Conservation (phyloP, 2,113 vertebrate species). For the Epinephelus lanceolatus region DNA sequence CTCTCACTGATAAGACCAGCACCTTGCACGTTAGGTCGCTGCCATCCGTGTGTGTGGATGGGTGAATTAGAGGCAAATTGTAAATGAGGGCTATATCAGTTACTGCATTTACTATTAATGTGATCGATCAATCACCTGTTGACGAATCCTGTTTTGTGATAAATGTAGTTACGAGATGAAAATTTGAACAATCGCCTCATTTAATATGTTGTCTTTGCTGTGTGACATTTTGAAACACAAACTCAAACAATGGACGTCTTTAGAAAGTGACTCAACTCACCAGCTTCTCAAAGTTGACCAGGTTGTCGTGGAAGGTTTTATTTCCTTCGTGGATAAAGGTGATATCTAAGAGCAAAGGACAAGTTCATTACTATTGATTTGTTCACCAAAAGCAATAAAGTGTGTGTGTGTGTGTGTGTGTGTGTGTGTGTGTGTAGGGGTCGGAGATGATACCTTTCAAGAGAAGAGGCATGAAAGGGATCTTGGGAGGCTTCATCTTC, state of each 20-base stretch:
- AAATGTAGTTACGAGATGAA: background rate
- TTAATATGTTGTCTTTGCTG: background rate
- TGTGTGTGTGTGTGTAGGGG: conserved; percentile 3
- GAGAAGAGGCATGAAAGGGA: conserved; percentile 98
- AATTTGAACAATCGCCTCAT: background rate
- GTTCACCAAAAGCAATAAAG: conserved; percentile 1
- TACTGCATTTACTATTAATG: too few species aligned
- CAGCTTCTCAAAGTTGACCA: conserved; percentile 99
- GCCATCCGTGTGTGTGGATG: background rate
- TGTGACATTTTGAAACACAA: background rate
- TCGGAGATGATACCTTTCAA: conserved; percentile 90
- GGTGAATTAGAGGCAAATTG: background rate
- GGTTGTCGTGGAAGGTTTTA: conserved; percentile 98
- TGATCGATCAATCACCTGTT: background rate
- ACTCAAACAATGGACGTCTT: background rate
- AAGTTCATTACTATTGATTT: conserved; percentile 1
- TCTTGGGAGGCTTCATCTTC: conserved; percentile 98
- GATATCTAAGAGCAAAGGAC: conserved; percentile 87
- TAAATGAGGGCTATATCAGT: background rate
- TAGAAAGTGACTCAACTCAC: conserved; percentile 81
- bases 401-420: background rate
- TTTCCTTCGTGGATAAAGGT: conserved; percentile 99
- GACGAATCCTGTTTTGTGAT: background rate
- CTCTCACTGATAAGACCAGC: background rate
- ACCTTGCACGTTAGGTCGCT: background rate